Evolutionary conservation across 2,797 vertebrate species (phyloP).

Genomic region (Macropus fuliginosus): DNA sequence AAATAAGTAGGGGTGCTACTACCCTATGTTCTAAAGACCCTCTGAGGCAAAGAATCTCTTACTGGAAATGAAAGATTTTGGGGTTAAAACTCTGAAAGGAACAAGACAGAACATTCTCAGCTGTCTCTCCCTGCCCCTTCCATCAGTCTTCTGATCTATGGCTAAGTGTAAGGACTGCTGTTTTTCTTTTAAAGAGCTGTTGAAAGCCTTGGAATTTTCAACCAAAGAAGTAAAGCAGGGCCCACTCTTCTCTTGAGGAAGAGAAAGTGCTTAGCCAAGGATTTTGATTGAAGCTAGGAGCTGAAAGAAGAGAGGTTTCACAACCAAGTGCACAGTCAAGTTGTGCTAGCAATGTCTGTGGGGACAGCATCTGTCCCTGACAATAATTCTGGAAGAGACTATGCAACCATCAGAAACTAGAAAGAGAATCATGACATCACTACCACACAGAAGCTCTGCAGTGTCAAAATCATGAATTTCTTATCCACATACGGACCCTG

Average conservation of each 20-base stretch:
- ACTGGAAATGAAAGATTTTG: background rate
- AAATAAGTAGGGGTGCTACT: background rate
- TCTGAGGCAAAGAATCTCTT: background rate
- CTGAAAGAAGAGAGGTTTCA: background rate
- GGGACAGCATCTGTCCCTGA: background rate
- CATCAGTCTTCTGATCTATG: background rate
- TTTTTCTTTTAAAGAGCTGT: background rate
- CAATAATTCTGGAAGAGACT: background rate
- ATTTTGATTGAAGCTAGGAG: background rate
- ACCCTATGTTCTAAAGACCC: background rate
- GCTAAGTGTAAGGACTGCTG: background rate
- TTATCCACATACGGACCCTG: background rate
- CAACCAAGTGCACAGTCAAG: background rate
- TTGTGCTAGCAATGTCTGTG: background rate
- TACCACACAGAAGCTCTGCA: background rate
- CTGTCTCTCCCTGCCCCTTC: background rate
- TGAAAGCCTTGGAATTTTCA: background rate
- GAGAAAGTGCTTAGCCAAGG: background rate
- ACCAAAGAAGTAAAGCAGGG: background rate
- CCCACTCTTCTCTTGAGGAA: background rate
- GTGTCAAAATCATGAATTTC: background rate
- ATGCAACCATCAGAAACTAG: background rate
- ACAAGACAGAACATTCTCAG: background rate
- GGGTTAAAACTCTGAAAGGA: background rate
- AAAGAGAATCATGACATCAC: background rate